Evolutionary conservation across 2,888 invertebrate species (phyloP).

Genomic region (Malthinus flaveolus): DNA sequence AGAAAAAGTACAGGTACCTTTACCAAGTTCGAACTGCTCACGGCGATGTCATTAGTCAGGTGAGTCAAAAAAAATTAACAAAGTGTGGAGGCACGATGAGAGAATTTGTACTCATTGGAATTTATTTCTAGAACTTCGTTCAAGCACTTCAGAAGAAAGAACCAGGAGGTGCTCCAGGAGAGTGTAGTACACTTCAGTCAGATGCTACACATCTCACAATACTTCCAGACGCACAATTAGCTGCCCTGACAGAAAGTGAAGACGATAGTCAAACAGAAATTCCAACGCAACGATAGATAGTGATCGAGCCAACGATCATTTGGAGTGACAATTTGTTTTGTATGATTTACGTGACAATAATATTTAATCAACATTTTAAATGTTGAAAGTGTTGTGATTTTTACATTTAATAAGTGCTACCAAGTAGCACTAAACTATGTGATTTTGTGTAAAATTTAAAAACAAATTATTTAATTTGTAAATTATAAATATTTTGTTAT

Average conservation of each 20-base stretch:
- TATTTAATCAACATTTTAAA: constrained; percentile 23
- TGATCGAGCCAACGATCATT: constrained; percentile 8
- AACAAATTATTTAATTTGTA: no score
- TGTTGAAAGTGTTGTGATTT: constrained; percentile 30
- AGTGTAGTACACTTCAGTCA: constrained; percentile 75
- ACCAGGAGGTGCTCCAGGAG: constrained; percentile 59
- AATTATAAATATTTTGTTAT: not conserved
- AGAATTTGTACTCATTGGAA: no score
- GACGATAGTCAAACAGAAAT: constrained; percentile 56
- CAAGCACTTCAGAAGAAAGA: constrained; percentile 71
- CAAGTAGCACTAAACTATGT: constrained; percentile 16
- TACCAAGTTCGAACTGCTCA: constrained; percentile 89
- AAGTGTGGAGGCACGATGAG: no score
- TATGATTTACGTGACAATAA: constrained; percentile 30
- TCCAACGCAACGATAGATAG: constrained; percentile 43
- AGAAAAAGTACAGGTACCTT: constrained; percentile 83
- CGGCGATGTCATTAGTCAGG: constrained; percentile 89
- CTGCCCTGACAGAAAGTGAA: constrained; percentile 63
- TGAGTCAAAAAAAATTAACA: constrained; percentile 42
- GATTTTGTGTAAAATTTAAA: not conserved
- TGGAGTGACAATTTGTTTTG: constrained; percentile 14
- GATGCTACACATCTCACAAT: constrained; percentile 78
- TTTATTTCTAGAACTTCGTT: constrained; percentile 68
- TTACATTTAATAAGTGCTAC: constrained; percentile 19
- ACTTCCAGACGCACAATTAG: constrained; percentile 67